phyloP scores from a whole-genome alignment of 2,113 vertebrate species.

The Mystacornis crossleyi region DNA sequence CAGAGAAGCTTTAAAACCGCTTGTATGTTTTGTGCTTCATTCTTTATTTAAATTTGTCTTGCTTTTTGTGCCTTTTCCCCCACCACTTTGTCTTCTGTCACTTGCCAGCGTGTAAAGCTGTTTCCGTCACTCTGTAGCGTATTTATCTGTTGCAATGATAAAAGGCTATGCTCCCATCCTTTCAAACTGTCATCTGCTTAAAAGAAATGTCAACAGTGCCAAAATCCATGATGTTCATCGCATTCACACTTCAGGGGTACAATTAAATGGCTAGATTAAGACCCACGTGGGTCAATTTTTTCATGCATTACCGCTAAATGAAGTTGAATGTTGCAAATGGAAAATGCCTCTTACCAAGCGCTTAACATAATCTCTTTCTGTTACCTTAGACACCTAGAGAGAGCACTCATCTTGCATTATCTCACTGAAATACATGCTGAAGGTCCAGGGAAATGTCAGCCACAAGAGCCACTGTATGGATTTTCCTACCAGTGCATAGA shows the following conservation, averaged over 20 bases:
- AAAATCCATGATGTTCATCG: conserved; percentile 12
- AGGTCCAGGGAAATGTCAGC: neutral
- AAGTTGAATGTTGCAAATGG: conserved; percentile 32
- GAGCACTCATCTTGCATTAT: neutral
- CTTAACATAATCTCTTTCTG: conserved; percentile 44
- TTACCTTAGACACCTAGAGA: neutral
- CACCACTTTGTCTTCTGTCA: neutral
- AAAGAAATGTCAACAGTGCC: conserved; percentile 57
- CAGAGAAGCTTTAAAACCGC: neutral
- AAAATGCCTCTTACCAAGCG: conserved; percentile 45
- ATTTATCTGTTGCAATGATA: conserved; percentile 9
- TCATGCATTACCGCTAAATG: conserved; percentile 8
- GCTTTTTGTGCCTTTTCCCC: neutral
- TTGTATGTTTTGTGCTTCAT: neutral
- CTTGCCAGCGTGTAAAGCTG: neutral
- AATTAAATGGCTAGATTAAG: conserved; percentile 32
- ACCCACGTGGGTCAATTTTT: conserved; percentile 21
- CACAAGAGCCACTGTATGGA: neutral
- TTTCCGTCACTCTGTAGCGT: neutral
- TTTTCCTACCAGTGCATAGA: neutral
- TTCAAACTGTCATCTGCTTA: conserved; percentile 51
- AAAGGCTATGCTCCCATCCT: neutral
- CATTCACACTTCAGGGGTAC: conserved; percentile 29
- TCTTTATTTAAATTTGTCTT: neutral
- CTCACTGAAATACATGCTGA: neutral